phyloP scores from a whole-genome alignment of 1,140 invertebrate genomes.

The Plectrocnemia conspersa region DNA sequence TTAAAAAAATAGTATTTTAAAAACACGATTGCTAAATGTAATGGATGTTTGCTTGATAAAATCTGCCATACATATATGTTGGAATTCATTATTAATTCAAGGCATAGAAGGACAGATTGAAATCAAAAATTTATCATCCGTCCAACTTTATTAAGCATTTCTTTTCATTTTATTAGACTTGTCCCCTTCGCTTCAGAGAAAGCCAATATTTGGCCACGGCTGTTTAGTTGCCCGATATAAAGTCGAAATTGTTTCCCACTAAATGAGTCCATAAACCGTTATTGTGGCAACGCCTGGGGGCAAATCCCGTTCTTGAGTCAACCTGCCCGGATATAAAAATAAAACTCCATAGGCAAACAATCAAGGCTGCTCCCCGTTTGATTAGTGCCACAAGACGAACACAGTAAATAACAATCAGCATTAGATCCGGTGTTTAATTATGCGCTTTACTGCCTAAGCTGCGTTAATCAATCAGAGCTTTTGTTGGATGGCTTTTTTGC shows the following conservation, averaged over 20 bases:
- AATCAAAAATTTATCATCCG: not conserved
- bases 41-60: too few species aligned
- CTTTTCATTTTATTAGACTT: slow-evolving; percentile 6
- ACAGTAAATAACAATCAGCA: slow-evolving; percentile 18
- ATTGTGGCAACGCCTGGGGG: slow-evolving; percentile 24
- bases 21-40: too few species aligned
- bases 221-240: slow-evolving; percentile 31
- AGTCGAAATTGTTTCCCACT: slow-evolving; percentile 34
- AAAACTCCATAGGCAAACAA: slow-evolving; percentile 22
- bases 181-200: not conserved
- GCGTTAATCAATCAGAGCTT: slow-evolving; percentile 21
- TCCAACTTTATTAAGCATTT: not conserved
- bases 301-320: slow-evolving; percentile 5
- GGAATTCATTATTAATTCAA: too few species aligned
- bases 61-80: too few species aligned
- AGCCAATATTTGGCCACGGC: slow-evolving; percentile 28
- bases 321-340: slow-evolving; percentile 23
- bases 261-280: slow-evolving; percentile 36
- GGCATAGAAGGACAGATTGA: too few species aligned
- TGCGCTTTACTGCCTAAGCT: not conserved
- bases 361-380: slow-evolving; percentile 24
- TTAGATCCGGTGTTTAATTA: not conserved
- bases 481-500: slow-evolving; percentile 2
- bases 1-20: too few species aligned
- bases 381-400: slow-evolving; percentile 23